Evolutionary conservation across 2,888 invertebrate genomes (phyloP).

Genomic region (Chloroclysta siterata): DNA sequence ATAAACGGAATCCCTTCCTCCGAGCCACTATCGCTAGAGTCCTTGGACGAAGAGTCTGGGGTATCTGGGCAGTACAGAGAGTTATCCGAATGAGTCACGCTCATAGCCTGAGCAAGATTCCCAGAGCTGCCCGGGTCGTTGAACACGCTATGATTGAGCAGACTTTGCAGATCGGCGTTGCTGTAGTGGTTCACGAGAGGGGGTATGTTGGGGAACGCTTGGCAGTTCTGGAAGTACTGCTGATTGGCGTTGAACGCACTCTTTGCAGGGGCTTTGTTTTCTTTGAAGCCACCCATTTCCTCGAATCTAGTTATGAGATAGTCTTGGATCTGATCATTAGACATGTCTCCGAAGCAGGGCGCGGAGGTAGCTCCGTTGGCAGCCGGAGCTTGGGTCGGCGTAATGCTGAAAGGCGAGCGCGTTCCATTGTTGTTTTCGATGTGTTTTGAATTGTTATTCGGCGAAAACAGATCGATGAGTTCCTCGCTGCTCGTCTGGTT

Average conservation of each 20-base stretch:
- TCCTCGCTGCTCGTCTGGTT: constrained; percentile 57
- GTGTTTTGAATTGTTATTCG: constrained; percentile 55
- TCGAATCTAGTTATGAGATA: constrained; percentile 73
- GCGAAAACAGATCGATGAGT: constrained; percentile 61
- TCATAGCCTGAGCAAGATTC: constrained; percentile 68
- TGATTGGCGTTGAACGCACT: constrained; percentile 60
- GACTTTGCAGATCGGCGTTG: constrained; percentile 63
- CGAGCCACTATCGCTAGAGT: constrained; percentile 72
- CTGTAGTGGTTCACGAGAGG: constrained; percentile 69
- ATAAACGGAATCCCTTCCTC: constrained; percentile 86
- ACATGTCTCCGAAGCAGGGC: constrained; percentile 65
- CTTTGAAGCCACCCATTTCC: constrained; percentile 63
- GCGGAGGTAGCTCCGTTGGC: constrained; percentile 49
- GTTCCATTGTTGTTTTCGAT: constrained; percentile 72
- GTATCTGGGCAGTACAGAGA: constrained; percentile 65
- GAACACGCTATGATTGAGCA: constrained; percentile 58
- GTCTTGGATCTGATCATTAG: constrained; percentile 73
- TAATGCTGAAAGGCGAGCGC: constrained; percentile 54
- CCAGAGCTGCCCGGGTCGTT: constrained; percentile 56
- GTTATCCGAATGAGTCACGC: constrained; percentile 67
- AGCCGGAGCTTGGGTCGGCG: constrained; percentile 51
- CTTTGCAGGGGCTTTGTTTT: constrained; percentile 39
- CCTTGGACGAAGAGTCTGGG: constrained; percentile 79
- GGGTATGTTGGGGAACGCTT: constrained; percentile 75
- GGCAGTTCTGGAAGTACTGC: constrained; percentile 72